phyloP scores from a whole-genome alignment of 2,113 vertebrate genomes.

The Pomatostomus ruficeps region DNA sequence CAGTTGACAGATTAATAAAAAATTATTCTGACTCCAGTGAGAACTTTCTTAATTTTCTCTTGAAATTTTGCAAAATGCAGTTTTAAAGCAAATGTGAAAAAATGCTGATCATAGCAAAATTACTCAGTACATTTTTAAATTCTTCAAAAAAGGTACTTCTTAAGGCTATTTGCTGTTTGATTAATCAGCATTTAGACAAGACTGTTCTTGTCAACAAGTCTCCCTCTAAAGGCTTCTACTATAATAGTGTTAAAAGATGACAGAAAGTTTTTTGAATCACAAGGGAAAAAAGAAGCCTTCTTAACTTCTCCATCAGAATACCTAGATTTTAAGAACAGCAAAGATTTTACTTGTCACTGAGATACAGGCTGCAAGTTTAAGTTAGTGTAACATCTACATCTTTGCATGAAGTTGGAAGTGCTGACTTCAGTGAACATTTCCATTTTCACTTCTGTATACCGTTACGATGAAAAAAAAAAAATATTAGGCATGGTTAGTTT shows the following conservation, averaged over 20 bases:
- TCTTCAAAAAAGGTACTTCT: background rate
- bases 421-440: background rate
- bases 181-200: background rate
- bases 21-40: background rate
- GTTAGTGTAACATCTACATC: background rate
- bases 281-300: background rate
- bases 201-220: background rate
- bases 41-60: background rate
- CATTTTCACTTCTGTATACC: background rate
- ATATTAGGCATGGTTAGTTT: background rate
- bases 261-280: background rate
- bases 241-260: background rate
- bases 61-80: background rate
- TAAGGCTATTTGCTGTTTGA: background rate
- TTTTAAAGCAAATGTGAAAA: background rate
- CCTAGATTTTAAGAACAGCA: background rate
- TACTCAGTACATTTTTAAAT: background rate
- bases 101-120: background rate
- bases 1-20: background rate
- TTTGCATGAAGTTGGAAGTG: background rate
- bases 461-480: background rate
- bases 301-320: background rate
- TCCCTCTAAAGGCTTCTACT: background rate
- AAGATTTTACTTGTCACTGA: background rate
- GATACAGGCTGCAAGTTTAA: background rate